phyloP scores from a whole-genome alignment of 1,140 invertebrate species.

The Anastrepha obliqua region DNA sequence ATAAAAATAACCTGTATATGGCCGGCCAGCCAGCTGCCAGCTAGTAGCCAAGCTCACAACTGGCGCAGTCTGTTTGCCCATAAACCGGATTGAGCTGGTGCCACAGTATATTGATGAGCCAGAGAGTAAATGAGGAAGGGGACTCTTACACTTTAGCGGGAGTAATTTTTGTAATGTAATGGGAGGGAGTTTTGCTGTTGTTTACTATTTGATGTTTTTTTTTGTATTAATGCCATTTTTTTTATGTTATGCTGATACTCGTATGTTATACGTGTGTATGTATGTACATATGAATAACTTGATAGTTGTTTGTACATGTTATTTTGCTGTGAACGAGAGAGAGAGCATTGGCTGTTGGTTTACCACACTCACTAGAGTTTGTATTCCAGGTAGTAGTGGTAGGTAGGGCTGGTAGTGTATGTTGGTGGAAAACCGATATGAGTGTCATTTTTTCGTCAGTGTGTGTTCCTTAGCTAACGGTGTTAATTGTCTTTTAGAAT shows the following conservation, averaged over 20 bases:
- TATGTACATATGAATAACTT: background rate
- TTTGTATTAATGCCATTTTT: background rate
- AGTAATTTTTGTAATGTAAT: conserved; percentile 5
- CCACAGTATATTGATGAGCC: background rate
- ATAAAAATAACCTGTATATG: background rate
- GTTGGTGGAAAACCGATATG: no score
- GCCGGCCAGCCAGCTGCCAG: background rate
- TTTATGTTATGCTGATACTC: background rate
- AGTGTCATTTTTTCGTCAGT: no score
- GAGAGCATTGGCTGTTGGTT: no score
- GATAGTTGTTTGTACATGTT: no score
- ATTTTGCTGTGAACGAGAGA: no score
- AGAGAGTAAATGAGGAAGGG: background rate
- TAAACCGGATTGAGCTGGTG: conserved; percentile 16
- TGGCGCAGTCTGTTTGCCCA: background rate
- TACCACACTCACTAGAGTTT: no score
- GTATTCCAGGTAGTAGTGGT: no score
- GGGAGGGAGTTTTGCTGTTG: conserved; percentile 7
- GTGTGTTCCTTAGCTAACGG: background rate
- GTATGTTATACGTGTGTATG: background rate
- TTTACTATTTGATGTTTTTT: background rate
- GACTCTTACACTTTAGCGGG: background rate
- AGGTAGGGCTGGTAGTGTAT: no score
- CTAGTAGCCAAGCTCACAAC: background rate
- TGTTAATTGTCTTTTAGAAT: background rate